Percentiles rank a stretch among this genome's conserved stretches.
phyloP scores from a whole-genome alignment of 2,113 vertebrate genomes.

The Scopus umbretta region DNA sequence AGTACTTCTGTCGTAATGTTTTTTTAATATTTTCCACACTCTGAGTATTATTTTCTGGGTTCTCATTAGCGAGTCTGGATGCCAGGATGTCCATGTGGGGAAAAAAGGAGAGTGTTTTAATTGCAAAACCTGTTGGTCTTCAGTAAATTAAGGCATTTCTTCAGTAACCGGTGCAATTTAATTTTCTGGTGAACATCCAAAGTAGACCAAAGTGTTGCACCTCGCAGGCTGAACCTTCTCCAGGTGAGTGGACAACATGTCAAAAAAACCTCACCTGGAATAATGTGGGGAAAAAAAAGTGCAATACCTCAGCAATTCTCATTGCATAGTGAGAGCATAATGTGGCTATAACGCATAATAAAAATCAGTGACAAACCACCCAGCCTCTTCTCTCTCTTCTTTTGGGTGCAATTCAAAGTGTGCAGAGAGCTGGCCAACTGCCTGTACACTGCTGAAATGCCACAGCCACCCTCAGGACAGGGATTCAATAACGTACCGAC shows the following conservation, averaged over 20 bases:
- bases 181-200: background rate
- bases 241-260: background rate
- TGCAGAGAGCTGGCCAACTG: conserved; percentile 24
- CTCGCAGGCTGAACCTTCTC: background rate
- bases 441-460: conserved; percentile 30
- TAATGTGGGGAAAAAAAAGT: background rate
- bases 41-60: background rate
- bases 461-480: conserved; percentile 41
- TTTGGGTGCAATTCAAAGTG: conserved; percentile 3
- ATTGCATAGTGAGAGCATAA: background rate
- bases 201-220: background rate
- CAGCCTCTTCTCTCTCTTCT: background rate
- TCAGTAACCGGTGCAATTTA: background rate
- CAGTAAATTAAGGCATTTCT: background rate
- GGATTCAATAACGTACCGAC: background rate
- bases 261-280: background rate
- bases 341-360: background rate
- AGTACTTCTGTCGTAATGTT: background rate
- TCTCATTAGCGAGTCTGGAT: background rate
- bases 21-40: background rate
- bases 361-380: background rate
- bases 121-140: background rate
- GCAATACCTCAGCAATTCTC: background rate
- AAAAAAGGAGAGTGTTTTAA: background rate
- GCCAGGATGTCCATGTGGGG: background rate